phyloP scores from a whole-genome alignment of 2,888 invertebrate species.

The Tridacna crocea region DNA sequence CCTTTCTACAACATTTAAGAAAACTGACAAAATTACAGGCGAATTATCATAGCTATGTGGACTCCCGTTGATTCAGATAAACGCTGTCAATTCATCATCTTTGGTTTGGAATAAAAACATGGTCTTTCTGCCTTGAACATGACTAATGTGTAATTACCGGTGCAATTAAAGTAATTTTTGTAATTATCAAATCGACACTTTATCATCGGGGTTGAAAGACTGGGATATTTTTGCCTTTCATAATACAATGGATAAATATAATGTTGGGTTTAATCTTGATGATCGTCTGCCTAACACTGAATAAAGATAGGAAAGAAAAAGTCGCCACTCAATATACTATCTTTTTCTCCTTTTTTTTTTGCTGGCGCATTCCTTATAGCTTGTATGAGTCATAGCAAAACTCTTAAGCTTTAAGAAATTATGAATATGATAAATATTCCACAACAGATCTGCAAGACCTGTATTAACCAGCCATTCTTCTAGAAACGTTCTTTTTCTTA shows the following conservation, averaged over 20 bases:
- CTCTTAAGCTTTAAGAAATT: too few species aligned
- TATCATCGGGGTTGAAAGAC: slow-evolving; percentile 28
- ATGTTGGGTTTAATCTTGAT: neutral
- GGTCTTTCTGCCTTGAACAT: slow-evolving; percentile 21
- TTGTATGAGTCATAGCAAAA: too few species aligned
- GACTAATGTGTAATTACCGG: slow-evolving; percentile 38
- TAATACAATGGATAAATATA: neutral
- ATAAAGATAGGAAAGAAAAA: neutral
- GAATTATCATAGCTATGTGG: slow-evolving; percentile 31
- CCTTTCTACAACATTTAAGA: slow-evolving; percentile 24
- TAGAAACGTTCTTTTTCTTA: too few species aligned
- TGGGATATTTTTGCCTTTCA: neutral
- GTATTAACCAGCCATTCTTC: too few species aligned
- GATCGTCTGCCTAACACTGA: neutral
- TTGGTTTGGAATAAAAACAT: neutral
- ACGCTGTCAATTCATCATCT: slow-evolving; percentile 39
- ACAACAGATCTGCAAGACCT: too few species aligned
- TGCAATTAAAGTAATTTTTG: slow-evolving; percentile 42
- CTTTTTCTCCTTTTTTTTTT: neutral
- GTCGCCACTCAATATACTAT: neutral
- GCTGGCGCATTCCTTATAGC: too few species aligned
- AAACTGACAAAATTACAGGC: slow-evolving; percentile 50
- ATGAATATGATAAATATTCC: too few species aligned
- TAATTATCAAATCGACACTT: slow-evolving; percentile 42
- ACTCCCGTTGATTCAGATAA: slow-evolving; percentile 35